Evolutionary conservation across 2,113 vertebrate species (phyloP), one percentile per base, ranked within the genome.

Genomic region (Anarhynchus alexandrinus): DNA sequence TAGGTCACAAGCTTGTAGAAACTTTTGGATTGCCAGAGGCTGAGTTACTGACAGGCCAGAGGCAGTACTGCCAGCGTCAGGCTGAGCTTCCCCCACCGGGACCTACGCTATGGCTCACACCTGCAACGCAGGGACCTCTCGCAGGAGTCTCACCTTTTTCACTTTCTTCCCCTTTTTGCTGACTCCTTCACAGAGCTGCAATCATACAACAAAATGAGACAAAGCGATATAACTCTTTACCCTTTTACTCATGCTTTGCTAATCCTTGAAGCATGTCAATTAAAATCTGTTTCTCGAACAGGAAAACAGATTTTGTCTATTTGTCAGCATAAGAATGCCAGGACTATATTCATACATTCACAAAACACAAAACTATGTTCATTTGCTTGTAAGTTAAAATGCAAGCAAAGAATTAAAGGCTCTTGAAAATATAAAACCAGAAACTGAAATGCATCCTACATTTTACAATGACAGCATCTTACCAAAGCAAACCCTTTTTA

Each of bases 331-430:
- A 88, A 55, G 20, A 55, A 38, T 20, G 21, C 10, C 11, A 57
- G 27, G 20, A 88, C 83, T 13, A 42, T 27, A 86, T 27, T 54
- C 2, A 52, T 13, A 89, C 32, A 45, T 45, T 45, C 18, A 45
- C 16, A n/a, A 18, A 10, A 0, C 1, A 9, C 11, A 11, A 45
- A 30, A 23, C 4, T 1, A 13, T 36, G 8, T 36, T 72, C 4
- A 73, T 88, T 83, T 77, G 5, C 40, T 69, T 80, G 2, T 5
- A 71, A 67, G 12, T 29, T 82, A 64, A 87, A 87, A 76, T n/a
- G 32, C 23, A 82, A 79, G 64, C 2, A 62, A 66, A 49, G 25
- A 83, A 49, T 51, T 70, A 42, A 15, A 89, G 52, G 25, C 8
- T 43, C 72, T 51, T 82, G 61, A 64, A 88, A 94, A 58, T 22